These are phyloP conservation scores for Brenthis hecate DNA, from an alignment of 2,888 invertebrate species.

Conservation along the genomic window DNA sequence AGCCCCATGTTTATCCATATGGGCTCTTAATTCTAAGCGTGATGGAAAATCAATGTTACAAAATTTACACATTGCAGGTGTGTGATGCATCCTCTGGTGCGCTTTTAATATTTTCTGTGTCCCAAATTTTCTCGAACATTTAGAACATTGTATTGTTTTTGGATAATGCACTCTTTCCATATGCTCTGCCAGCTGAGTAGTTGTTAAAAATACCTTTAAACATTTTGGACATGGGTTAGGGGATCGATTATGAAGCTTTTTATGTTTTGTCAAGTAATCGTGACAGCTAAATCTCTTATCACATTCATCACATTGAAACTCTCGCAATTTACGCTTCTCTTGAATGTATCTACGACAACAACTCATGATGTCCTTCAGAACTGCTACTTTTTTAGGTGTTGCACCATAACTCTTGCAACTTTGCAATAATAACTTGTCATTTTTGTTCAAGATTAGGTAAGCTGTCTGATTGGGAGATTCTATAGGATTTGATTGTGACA, in stretches of 20 bases:
- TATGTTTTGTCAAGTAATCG: slow-evolving; percentile 51
- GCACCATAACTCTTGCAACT: slow-evolving; percentile 48
- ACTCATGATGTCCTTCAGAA: slow-evolving; percentile 53
- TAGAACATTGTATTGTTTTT: slow-evolving; percentile 57
- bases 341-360: slow-evolving; percentile 49
- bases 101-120: slow-evolving; percentile 56
- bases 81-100: slow-evolving; percentile 58
- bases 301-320: slow-evolving; percentile 58
- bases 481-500: slow-evolving; percentile 44
- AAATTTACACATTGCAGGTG: slow-evolving; percentile 57
- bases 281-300: slow-evolving; percentile 52
- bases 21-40: slow-evolving; percentile 54
- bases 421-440: slow-evolving; percentile 54
- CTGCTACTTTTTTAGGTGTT: slow-evolving; percentile 50
- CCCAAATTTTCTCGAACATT: slow-evolving; percentile 64
- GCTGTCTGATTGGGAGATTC: slow-evolving; percentile 11
- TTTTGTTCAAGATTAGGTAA: slow-evolving; percentile 41
- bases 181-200: slow-evolving; percentile 53
- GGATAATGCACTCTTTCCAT: slow-evolving; percentile 61
- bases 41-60: slow-evolving; percentile 63
- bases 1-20: slow-evolving; percentile 60
- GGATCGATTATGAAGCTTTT: slow-evolving; percentile 51
- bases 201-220: slow-evolving; percentile 55
- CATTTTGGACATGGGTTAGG: slow-evolving; percentile 56
- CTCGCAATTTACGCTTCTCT: slow-evolving; percentile 42